Conservation (phyloP, 2,797 vertebrate species). For the Pseudotriccus pelzelni region DNA sequence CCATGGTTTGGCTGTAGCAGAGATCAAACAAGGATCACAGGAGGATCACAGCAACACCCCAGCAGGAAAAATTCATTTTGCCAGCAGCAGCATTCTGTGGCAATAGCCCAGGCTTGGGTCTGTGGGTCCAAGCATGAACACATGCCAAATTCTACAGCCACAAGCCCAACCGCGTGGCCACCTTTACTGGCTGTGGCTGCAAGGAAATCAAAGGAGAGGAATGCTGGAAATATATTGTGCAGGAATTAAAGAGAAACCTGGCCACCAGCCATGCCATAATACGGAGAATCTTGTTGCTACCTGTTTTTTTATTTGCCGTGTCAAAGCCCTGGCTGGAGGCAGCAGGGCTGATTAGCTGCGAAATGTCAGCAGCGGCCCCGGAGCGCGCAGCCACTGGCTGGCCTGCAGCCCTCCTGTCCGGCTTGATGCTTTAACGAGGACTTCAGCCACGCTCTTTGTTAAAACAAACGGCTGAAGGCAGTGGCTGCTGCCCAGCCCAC, state of each 20-base stretch:
- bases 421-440: neutral
- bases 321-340: neutral
- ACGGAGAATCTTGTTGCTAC: neutral
- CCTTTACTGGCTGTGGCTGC: neutral
- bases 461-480: neutral
- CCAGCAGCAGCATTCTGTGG: rapidly evolving
- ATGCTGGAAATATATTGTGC: rapidly evolving
- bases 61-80: neutral
- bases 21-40: neutral
- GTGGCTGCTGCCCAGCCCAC: neutral
- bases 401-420: neutral
- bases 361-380: neutral
- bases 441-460: neutral
- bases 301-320: neutral
- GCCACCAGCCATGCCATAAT: neutral
- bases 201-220: neutral
- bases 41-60: neutral
- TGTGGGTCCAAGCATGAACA: neutral
- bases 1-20: neutral
- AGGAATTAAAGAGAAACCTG: neutral
- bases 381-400: neutral
- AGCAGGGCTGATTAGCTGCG: neutral
- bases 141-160: neutral
- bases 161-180: rapidly evolving
- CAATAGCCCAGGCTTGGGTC: neutral